Evolutionary conservation across 2,797 vertebrate genomes (phyloP).

Genomic region (Sebastes nivosus): DNA sequence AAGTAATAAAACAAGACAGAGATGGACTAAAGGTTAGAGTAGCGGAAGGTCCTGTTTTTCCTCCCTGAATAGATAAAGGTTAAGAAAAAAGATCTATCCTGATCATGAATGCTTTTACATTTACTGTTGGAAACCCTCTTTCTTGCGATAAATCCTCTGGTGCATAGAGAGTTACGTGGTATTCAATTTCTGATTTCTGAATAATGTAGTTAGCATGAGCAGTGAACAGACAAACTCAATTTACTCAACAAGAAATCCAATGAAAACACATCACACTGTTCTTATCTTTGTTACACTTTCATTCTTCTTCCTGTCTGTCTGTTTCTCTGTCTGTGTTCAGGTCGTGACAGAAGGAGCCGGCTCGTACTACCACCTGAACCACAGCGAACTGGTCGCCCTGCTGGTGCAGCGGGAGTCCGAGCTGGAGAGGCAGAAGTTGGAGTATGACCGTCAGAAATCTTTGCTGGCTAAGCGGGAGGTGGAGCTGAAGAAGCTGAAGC

Average conservation of each 20-base stretch:
- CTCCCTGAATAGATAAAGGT: neutral
- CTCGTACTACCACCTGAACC: constrained; percentile 95
- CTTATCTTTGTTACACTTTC: no score
- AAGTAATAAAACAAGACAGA: neutral
- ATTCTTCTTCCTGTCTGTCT: neutral
- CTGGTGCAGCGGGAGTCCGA: constrained; percentile 90
- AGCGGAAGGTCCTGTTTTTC: neutral
- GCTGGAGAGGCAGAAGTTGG: constrained; percentile 84
- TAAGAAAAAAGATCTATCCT: no score
- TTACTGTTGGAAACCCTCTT: no score
- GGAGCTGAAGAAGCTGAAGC: constrained; percentile 89
- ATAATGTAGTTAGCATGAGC: neutral
- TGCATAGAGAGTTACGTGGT: neutral
- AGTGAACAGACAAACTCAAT: neutral
- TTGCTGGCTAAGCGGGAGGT: constrained; percentile 90
- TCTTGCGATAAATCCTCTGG: neutral
- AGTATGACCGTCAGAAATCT: constrained; percentile 84
- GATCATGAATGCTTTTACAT: neutral
- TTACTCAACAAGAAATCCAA: neutral
- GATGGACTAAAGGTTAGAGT: neutral
- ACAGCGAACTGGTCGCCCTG: constrained; percentile 91
- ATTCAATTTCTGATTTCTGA: neutral
- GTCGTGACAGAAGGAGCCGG: constrained; percentile 85
- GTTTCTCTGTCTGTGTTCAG: constrained; percentile 36
- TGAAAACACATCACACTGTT: neutral